These are phyloP conservation scores for Hartigia nigra DNA, from an alignment of 2,888 invertebrate species.

Conservation along the genomic window DNA sequence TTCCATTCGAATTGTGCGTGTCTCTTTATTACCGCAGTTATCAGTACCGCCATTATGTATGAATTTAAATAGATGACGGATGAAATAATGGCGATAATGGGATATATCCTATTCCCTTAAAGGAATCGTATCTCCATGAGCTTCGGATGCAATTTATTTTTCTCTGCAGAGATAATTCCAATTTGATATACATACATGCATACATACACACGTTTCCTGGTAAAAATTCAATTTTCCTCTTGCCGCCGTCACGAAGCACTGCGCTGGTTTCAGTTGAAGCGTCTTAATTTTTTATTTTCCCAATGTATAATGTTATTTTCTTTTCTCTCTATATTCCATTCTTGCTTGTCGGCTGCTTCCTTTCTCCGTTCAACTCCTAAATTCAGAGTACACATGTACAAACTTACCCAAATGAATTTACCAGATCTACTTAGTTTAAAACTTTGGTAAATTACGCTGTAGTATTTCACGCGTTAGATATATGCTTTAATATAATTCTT, in stretches of 20 bases:
- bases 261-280: neutral
- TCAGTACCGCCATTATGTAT: neutral
- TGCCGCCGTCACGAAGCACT: neutral
- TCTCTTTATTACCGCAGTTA: neutral
- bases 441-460: neutral
- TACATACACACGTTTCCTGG: neutral
- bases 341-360: neutral
- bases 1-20: neutral
- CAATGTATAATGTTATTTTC: neutral
- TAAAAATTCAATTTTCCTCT: neutral
- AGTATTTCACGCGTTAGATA: neutral
- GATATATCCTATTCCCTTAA: neutral
- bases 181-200: neutral
- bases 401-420: neutral
- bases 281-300: neutral
- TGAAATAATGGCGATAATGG: neutral
- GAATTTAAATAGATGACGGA: neutral
- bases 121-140: neutral
- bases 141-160: neutral
- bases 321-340: neutral
- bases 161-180: neutral
- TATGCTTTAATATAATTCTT: neutral
- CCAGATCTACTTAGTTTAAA: neutral
- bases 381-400: neutral
- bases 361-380: neutral